A percentile compares a stretch with the other conserved stretches of the same genome.
These are phyloP conservation scores for Spermophilus dauricus DNA, from an alignment of 2,113 vertebrate species.

Conservation along the genomic window DNA sequence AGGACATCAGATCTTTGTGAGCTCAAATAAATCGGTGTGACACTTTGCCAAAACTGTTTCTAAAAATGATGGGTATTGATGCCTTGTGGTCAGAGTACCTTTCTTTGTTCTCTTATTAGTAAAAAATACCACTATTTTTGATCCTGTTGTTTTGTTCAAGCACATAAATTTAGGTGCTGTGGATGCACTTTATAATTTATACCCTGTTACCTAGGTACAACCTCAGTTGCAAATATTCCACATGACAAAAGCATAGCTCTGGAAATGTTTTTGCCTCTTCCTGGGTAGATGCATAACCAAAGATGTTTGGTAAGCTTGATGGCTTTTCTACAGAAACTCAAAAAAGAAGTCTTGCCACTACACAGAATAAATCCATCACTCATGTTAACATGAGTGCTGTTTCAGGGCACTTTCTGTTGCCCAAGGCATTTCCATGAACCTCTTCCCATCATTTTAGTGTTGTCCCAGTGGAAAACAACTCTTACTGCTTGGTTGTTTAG, in stretches of 20 bases:
- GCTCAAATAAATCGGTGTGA: conserved; percentile 70
- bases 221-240: not conserved
- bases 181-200: not conserved
- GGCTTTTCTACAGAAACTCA: conserved; percentile 12
- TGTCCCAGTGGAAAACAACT: not conserved
- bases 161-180: not conserved
- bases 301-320: not conserved
- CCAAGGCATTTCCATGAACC: not conserved
- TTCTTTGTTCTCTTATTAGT: conserved; percentile 40
- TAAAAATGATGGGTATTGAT: conserved; percentile 66
- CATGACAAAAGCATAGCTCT: not conserved
- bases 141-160: not conserved
- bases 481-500: not conserved
- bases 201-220: not conserved
- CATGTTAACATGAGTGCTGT: not conserved
- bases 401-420: not conserved
- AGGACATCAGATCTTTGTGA: conserved; percentile 69
- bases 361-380: not conserved
- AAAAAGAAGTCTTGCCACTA: not conserved
- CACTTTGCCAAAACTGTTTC: conserved; percentile 66
- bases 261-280: not conserved
- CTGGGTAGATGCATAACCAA: not conserved
- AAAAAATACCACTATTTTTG: not conserved
- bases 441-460: not conserved
- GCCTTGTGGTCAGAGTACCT: conserved; percentile 31